phyloP scores from a whole-genome alignment of 2,888 invertebrate genomes.

The Cataglyphis cursor region DNA sequence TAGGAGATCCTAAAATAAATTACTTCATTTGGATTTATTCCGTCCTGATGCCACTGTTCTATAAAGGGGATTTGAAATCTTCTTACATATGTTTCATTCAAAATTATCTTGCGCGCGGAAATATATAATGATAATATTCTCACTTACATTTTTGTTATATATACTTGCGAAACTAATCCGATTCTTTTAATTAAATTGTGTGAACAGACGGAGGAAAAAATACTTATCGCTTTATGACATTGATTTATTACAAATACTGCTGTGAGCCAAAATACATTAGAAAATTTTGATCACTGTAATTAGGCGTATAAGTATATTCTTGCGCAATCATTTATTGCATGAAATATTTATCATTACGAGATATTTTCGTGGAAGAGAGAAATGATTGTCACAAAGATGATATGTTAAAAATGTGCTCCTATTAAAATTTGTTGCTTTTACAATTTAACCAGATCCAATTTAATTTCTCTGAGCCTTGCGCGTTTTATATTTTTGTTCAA shows the following conservation, averaged over 20 bases:
- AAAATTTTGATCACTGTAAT: neutral
- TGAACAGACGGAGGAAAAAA: neutral
- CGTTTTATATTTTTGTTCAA: neutral
- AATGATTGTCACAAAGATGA: neutral
- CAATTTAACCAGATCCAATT: neutral
- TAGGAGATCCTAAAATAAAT: slow-evolving; percentile 35
- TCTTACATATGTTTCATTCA: slow-evolving; percentile 30
- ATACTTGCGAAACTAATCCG: slow-evolving; percentile 16
- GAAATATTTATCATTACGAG: neutral
- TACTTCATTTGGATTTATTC: slow-evolving; percentile 11
- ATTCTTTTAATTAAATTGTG: slow-evolving; percentile 34
- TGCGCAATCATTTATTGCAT: neutral
- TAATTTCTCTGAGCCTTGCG: neutral
- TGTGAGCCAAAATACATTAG: neutral
- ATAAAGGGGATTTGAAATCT: slow-evolving; percentile 15
- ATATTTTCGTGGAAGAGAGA: neutral
- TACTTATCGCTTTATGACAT: slow-evolving; percentile 8
- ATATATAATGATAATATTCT: slow-evolving; percentile 22
- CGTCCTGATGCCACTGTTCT: slow-evolving; percentile 12
- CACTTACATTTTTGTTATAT: slow-evolving; percentile 11
- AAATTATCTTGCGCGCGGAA: neutral
- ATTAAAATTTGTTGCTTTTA: neutral
- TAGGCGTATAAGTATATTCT: neutral
- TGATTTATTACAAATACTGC: neutral
- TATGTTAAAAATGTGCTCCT: neutral